Base-by-base conservation (phyloP, 2,888 invertebrate genomes). In the Lepeophtheirus nordmannii region DNA sequence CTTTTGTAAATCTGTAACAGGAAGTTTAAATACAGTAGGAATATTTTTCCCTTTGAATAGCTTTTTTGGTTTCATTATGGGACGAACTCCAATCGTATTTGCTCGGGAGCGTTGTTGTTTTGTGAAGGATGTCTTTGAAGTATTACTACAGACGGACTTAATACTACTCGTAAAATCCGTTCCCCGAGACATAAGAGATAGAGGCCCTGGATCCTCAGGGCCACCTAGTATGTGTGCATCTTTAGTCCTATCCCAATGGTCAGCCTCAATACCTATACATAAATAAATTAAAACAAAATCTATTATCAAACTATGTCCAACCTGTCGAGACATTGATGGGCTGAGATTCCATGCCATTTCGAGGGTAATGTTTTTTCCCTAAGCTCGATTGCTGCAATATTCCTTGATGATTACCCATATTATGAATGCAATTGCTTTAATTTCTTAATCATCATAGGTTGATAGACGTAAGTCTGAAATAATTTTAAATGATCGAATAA, bases 371-470 rank as follows among this genome's bases (percentile, higher is more conserved):
- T 17, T 46, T 46, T 17, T 46, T 46, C 17, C 53, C 53, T n/a
- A 46, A 3, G 53, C 53, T 46, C 5, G 53, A 46, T n/a, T 14
- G 53, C 53, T 46, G 53, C 14, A 46, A 17, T 46, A 46, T 46
- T 46, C 53, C 53, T 46, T 46, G 53, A 46, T 46, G 53, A 46
- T 46, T 46, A n/a, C 53, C 53, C 53, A 46, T 41, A 41, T 17
- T 46, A 14, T n/a, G 53, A 17, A 46, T 46, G n/a, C 8, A 14
- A 46, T 14, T 14, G 53, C 53, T 30, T 30, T 30, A 30, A 30
- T 30, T 2, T 30, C 30, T 30, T 30, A 30, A 5, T 30, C 30
- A 30, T 30, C 30, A 30, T 30, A 30, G 7, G 30, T 30, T 30
- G 7, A 30, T 30, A 5, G 30, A 30, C 30, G 30, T 30, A 30